Evolutionary conservation across 1,140 invertebrate genomes (phyloP), one percentile per base, ranked within the genome.

Genomic region (Lethrus apterus): DNA sequence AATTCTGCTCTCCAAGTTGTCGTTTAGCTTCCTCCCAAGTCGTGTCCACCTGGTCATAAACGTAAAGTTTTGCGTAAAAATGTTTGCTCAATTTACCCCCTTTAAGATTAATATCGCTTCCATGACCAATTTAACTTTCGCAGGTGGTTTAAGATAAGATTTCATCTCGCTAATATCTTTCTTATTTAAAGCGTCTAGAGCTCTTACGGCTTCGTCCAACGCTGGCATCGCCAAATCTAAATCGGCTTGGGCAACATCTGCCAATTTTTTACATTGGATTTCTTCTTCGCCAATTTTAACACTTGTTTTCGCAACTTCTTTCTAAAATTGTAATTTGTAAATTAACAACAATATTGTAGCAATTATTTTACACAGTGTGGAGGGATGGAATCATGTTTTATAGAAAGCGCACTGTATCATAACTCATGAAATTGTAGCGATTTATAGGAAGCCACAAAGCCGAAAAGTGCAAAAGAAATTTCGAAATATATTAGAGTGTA

Each of bases 91-190:
- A 17, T 24, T 51, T 45, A 72, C 73, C 46, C 79, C 74, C 50
- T 86, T 74, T 11, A 93, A 64, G 55, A 91, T 88, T 74, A 91
- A 86, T 0, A 93, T 86, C 13, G 89, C 86, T 66, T 92, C 87
- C 79, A 92, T 77, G 0, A 91, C 89, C 71, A 89, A 86, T 69
- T 90, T 85, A 1, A 93, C 87, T 61, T 89, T 83, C 19, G 77
- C 68, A 9, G 88, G 88, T 2, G 89, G 89, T 55, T 80, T 79
- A 0, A 79, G 79, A 67, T 92, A 93, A 0, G 86, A 89, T 65
- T 88, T 89, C 42, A 93, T 86, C 72, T 92, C 88, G 30, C 82
- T 80, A 30, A 92, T 80, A 64, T 92, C 88, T 60, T 87, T 89
- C 66, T 92, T 93, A 61, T 87, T 91, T 14, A 92, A 66, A 8